Evolutionary conservation across 2,113 vertebrate species (phyloP), one percentile per base, ranked within the genome.

Genomic region (Castor canadensis): DNA sequence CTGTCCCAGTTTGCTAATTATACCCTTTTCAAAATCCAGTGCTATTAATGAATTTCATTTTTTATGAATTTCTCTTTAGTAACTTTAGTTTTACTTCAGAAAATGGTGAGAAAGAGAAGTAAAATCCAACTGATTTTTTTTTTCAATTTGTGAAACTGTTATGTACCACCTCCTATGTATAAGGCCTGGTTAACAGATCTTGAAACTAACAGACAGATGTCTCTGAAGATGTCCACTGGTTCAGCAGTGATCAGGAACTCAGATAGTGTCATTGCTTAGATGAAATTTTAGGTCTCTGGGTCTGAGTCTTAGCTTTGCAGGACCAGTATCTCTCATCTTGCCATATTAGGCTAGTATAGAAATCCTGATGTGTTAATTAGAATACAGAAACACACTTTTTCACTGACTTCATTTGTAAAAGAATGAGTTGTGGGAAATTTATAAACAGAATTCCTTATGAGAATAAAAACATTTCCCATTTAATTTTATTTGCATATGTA

Each of bases 401-500:
- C 24, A 66, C 47, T 58, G 52, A 87, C 47, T 73, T 77, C 58
- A 52, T 32, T 71, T 45, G 32, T 58, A 54, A 75, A 89, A 71
- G 58, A n/a, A 66, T 60, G 54, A 90, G 24, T 30, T 77, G 60
- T 30, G 9, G 83, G 47, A 91, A 58, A 81, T 75, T 62, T 69
- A 80, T 73, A 32, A 87, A 67, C 24, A 93, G 54, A 93, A 83
- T 15, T 30, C 32, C 17, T 85, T 47, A 24, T 28, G 43, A 45
- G 35, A 90, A 79, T 77, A 38, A 45, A 83, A 87, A 92, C 45
- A 54, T 79, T 94, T 94, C 9, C 73, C 49, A 76, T 35, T 79
- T 4, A 13, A 49, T 64, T 91, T 87, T n/a, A n/a, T n/a, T n/a
- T n/a, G n/a, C 9, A 43, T 40, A 20, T 13, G 35, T 11, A 79